Conservation (phyloP, 2,888 invertebrate genomes). For the Mystacides longicornis region DNA sequence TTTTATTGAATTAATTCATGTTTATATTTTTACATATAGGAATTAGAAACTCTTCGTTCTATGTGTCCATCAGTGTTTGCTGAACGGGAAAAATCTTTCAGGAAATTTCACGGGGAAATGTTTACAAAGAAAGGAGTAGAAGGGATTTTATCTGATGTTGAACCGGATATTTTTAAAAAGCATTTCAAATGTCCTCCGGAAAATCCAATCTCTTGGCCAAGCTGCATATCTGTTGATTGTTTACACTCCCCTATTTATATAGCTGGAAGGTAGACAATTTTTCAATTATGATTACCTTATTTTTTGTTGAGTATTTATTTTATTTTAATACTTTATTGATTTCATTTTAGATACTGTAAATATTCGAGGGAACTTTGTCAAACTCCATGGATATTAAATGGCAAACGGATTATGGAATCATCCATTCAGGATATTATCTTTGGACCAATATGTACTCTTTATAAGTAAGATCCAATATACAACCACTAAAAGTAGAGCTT, state of each 20-base stretch:
- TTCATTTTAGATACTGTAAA: slow-evolving; percentile 66
- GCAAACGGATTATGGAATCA: slow-evolving; percentile 69
- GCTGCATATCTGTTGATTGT: slow-evolving; percentile 47
- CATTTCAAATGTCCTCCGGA: slow-evolving; percentile 48
- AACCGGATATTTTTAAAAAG: slow-evolving; percentile 43
- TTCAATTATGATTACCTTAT: not conserved
- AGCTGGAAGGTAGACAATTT: slow-evolving; percentile 48
- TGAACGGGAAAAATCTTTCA: slow-evolving; percentile 35
- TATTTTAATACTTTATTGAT: not conserved
- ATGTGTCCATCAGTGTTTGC: slow-evolving; percentile 43
- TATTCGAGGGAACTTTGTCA: slow-evolving; percentile 79
- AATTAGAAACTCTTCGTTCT: slow-evolving; percentile 38
- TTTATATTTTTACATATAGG: slow-evolving; percentile 31
- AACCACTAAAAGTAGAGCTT: too few species aligned
- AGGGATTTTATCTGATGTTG: slow-evolving; percentile 43
- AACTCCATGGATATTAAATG: slow-evolving; percentile 88
- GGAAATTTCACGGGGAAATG: slow-evolving; percentile 41
- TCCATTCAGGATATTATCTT: slow-evolving; percentile 89
- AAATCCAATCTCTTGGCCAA: slow-evolving; percentile 36
- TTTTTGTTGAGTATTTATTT: not conserved
- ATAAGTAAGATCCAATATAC: too few species aligned
- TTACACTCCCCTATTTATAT: slow-evolving; percentile 56
- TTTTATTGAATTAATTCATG: not conserved
- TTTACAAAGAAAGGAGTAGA: slow-evolving; percentile 62
- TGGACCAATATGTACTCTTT: slow-evolving; percentile 52